phyloP scores from a whole-genome alignment of 37 sponge, comb jelly and placozoan genomes.

The Chondrosia reniformis region DNA sequence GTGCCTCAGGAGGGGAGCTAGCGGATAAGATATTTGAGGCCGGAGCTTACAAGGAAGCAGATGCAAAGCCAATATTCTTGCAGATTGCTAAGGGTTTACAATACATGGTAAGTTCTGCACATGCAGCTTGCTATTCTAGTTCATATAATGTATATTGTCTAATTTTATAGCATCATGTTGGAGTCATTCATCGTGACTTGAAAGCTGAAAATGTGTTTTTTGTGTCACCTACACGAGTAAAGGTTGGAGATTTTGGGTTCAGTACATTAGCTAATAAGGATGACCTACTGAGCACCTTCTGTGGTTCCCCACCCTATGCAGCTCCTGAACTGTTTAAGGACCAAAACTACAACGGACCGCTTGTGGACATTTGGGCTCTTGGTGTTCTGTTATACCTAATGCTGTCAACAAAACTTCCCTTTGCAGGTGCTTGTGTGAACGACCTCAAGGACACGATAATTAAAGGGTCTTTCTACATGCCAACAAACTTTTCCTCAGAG shows the following conservation, averaged over 20 bases:
- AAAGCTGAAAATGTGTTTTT: conserved; percentile 89
- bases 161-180: conserved; percentile 54
- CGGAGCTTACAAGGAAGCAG: conserved; percentile 48
- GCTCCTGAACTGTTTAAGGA: conserved; percentile 84
- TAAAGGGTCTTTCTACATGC: conserved; percentile 54
- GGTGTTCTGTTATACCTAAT: conserved; percentile 78
- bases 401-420: conserved; percentile 67
- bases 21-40: conserved; percentile 28
- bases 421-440: conserved; percentile 49
- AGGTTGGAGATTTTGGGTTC: conserved; percentile 89
- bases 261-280: conserved; percentile 34
- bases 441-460: conserved; percentile 63
- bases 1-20: conserved; percentile 66
- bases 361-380: conserved; percentile 86
- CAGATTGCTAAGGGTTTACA: conserved; percentile 64
- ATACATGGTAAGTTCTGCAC: conserved; percentile 73
- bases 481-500: conserved; percentile 19
- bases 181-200: conserved; percentile 74
- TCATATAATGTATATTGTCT: not conserved
- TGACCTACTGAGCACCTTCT: conserved; percentile 64
- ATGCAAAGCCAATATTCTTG: conserved; percentile 56
- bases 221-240: conserved; percentile 34
- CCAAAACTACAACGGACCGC: conserved; percentile 51
- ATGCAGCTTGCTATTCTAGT: not conserved
- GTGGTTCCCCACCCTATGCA: conserved; percentile 89